These are phyloP conservation scores for Gastracanthus pulcherrimus DNA, from an alignment of 2,888 invertebrate species.

Conservation along the genomic window DNA sequence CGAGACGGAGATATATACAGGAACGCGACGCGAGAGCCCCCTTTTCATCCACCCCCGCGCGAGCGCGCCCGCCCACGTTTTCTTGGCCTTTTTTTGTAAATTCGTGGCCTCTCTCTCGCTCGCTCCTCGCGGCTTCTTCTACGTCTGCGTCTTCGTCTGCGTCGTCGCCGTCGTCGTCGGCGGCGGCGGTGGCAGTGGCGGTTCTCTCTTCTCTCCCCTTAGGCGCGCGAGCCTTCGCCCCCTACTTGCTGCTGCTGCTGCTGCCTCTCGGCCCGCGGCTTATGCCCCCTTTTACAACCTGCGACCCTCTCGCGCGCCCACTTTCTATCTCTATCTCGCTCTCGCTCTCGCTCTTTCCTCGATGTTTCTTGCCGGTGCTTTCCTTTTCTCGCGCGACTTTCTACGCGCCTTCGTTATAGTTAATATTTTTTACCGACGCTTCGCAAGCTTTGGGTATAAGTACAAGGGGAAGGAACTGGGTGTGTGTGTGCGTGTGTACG, in stretches of 20 bases:
- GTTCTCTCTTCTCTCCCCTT: slow-evolving; percentile 9
- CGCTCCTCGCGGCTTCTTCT: slow-evolving; percentile 32
- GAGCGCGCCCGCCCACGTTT: slow-evolving; percentile 54
- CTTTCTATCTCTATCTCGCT: not conserved
- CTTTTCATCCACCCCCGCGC: slow-evolving; percentile 51
- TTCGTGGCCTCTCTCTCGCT: slow-evolving; percentile 61
- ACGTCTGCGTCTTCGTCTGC: slow-evolving; percentile 10
- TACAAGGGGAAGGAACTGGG: too few species aligned
- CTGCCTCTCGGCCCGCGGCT: slow-evolving; percentile 40
- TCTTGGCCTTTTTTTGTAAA: slow-evolving; percentile 62
- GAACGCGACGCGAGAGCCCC: slow-evolving; percentile 13
- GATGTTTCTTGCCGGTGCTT: not conserved
- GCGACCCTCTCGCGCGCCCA: slow-evolving; percentile 3
- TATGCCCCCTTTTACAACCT: slow-evolving; percentile 27
- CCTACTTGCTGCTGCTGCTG: slow-evolving; percentile 38
- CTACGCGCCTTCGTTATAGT: slow-evolving; percentile 61
- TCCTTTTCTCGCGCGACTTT: not conserved
- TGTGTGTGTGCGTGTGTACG: too few species aligned
- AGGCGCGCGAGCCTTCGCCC: not conserved
- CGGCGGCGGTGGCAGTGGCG: not conserved
- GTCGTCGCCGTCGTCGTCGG: slow-evolving; percentile 12
- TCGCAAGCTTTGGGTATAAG: not conserved
- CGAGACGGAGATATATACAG: not conserved
- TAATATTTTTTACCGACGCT: slow-evolving; percentile 58
- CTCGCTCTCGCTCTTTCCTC: not conserved